Conservation (phyloP, 2,797 vertebrate species). For the Poeciliopsis paucimaculata region DNA sequence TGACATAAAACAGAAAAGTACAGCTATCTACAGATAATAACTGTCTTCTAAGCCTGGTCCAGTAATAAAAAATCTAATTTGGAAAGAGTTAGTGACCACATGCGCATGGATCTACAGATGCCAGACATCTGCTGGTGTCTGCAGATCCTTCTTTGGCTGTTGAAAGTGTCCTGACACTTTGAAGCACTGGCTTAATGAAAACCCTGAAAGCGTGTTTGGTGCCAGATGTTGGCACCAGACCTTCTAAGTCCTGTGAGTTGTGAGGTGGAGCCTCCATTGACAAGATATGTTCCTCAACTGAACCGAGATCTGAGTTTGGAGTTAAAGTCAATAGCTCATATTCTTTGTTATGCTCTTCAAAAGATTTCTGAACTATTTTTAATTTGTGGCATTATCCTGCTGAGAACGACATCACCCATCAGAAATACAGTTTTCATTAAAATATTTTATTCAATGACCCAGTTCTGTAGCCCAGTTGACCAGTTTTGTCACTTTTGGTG, state of each 20-base stretch:
- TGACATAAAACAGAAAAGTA: background rate
- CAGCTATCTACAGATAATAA: background rate
- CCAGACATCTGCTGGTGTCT: background rate
- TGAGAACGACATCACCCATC: background rate
- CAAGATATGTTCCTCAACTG: background rate
- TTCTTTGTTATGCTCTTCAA: background rate
- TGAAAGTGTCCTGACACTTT: background rate
- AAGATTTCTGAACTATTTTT: background rate
- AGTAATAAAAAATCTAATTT: slow-evolving; percentile 10
- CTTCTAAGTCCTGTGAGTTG: background rate
- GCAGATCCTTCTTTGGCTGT: background rate
- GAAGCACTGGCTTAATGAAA: background rate
- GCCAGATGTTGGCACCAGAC: background rate
- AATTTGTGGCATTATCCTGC: background rate
- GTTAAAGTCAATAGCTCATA: background rate
- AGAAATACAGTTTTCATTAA: background rate
- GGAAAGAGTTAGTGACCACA: background rate
- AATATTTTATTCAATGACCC: background rate
- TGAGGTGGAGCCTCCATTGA: background rate
- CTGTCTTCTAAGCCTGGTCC: background rate
- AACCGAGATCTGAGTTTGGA: background rate
- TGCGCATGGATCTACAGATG: background rate
- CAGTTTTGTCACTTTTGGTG: background rate
- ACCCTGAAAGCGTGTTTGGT: background rate
- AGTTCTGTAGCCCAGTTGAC: background rate